Base-by-base conservation (phyloP, 1,140 invertebrate genomes). In the Fopius arisanus region DNA sequence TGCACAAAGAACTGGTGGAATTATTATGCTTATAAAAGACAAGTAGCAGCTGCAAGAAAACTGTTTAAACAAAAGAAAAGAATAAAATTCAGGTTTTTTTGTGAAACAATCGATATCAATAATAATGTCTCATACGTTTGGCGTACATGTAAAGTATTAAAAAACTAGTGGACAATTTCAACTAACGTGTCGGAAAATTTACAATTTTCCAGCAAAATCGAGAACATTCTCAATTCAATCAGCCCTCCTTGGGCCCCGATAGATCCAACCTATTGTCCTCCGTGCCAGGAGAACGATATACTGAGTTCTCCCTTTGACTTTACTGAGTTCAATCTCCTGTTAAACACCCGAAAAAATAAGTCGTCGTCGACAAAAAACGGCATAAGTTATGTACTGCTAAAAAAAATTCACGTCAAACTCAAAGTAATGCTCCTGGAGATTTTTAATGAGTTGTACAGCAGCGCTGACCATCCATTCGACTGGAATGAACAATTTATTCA, bases 1-100 rank as follows among this genome's bases (percentile, higher is more conserved):
- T 37, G 3, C 40, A 70, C 73, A 12, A 10, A n/a, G 9, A 31
- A 37, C 2, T 6, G 31, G 4, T 14, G 43, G 12, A 67, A 74
- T 29, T 37, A 48, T 59, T 48, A 69, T 12, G 2, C 37, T 2
- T 74, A 74, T 26, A 66, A 74, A 41, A 70, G 70, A 70, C 12
- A 26, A 7, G 9, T n/a, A 23, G 72, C 66, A 9, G 3, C 26
- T 23, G 33, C 54, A 3, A 48, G 31, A 28, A 74, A 74, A 69
- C 9, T 23, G 0, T 69, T 74, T 28, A 69, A 29, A 9, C 3
- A 12, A 69, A 74, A 48, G 63, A 43, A 69, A 31, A 74, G n/a
- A 59, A 21, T 19, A 6, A 48, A 29, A 16, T 74, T 69, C 16
- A 68, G 16, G 29, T 28, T 28, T 4, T 74, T 74, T 28, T n/a